Base-by-base conservation (phyloP, 2,888 invertebrate species). In the Apantesis nais region DNA sequence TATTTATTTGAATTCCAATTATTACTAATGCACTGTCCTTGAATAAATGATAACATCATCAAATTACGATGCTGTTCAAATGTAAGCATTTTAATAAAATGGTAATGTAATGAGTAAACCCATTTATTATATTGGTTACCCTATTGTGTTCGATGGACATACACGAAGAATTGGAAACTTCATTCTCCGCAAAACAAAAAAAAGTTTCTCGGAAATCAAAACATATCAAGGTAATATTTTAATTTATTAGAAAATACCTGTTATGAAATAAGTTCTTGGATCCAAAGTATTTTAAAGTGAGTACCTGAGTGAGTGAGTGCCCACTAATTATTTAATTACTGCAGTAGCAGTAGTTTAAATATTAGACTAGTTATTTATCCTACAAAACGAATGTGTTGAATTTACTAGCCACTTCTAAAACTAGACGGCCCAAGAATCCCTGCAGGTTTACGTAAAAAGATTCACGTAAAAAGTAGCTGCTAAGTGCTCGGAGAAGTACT, bases 11-110 rank as follows among this genome's bases (percentile, higher is more conserved):
- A 62, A 58, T 66, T 68, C 34, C 25, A 68, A 62, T 52, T 66
- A 44, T 19, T 41, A 48, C 66, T 66, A 66, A 72, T 72, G 44
- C 52, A 52, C 25, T 31, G 41, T 62, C 55, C 66, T 61, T 66
- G 66, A 66, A 68, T 39, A 62, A 58, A 66, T 66, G 55, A 72
- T 72, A 66, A 41, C 41, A 66, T 67, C 71, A 64, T 72, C 62
- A 44, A 68, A 72, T 72, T 72, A 68, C 65, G 19, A 31, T 65
- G 14, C 12, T 48, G 37, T 61, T 39, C 52, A 62, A 68, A 72
- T 55, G 68, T 55, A 62, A 55, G 29, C 65, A 65, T 48, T 70
- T 61, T 29, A 70, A 31, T 66, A 31, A 44, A 48, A 22, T 25
- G 55, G 14, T 7, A 66, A 68, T 48, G 22, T 68, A 52, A 62